Evolutionary conservation across 37 sponge, comb jelly and placozoan genomes (phyloP), one percentile per base, ranked within the genome.

Genomic region (Aplysina aerophoba): DNA sequence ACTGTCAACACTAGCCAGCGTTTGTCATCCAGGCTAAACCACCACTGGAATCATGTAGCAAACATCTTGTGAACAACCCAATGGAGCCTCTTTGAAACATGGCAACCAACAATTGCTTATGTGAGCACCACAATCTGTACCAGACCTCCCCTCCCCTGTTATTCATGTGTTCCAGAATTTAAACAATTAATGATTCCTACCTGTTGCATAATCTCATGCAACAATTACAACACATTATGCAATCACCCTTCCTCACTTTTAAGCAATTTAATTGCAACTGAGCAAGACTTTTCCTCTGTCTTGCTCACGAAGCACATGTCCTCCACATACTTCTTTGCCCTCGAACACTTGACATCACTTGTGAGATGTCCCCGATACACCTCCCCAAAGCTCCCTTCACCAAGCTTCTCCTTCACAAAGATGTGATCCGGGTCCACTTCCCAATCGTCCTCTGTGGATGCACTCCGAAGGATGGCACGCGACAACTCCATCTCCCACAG

Each of bases 371-470:
- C 90, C 3, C 39, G 53, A 33, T 74, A 90, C 16, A 90, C 83
- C 4, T 90, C 83, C 22, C 90, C 90, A 75, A 85, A 90, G 27
- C 39, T 35, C 38, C 90, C 90, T 16, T 85, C 85, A 0, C 90
- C 90, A 0, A 90, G 65, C 34, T 36, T 72, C 19, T 55, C 39
- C 37, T 86, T 63, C 27, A 90, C 34, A 36, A 81, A 36, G 6
- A 90, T 69, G 39, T 80, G 81, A 40, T 39, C 3, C 15, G 84
- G 78, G 35, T 79, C 67, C 20, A 89, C 73, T 69, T 89, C 89
- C 89, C 90, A 89, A 55, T 89, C 78, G 55, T 89, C 85, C n/a
- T 93, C 94, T 2, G 35, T 50, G 79, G 40, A 79, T 22, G 53
- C 30, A 20, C 58, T 50, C 34, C 57, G 5, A 12, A 56, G 13